These are phyloP conservation scores for Eristalinus sepulchralis DNA, from an alignment of 2,888 invertebrate genomes.

Conservation along the genomic window DNA sequence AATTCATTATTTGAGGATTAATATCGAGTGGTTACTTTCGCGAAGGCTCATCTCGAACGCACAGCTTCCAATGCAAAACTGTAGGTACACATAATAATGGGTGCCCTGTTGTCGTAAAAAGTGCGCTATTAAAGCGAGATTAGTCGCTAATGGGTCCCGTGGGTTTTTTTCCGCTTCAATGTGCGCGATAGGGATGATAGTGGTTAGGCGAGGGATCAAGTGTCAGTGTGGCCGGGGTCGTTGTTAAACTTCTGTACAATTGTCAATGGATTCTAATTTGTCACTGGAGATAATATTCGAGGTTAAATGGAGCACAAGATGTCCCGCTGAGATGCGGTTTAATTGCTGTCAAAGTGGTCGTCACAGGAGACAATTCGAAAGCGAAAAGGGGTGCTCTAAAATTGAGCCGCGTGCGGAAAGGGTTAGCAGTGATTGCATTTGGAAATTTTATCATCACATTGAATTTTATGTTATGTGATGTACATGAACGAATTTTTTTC, in stretches of 20 bases:
- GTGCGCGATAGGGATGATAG: neutral
- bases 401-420: neutral
- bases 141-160: conserved; percentile 15
- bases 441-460: neutral
- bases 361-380: neutral
- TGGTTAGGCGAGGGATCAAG: neutral
- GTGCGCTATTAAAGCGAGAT: conserved; percentile 32
- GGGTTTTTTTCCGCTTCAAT: neutral
- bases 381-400: neutral
- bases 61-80: neutral
- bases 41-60: neutral
- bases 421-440: neutral
- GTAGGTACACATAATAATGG: neutral
- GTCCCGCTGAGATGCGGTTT: conserved; percentile 11
- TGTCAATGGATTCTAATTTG: neutral
- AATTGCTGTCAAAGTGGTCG: neutral
- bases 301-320: conserved; percentile 3
- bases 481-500: no score
- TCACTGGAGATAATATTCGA: neutral
- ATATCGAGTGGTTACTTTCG: conserved; percentile 15
- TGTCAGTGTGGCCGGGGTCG: neutral
- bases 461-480: no score
- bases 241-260: neutral
- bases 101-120: neutral
- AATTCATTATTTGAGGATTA: conserved; percentile 28